Conservation (phyloP, 2,113 vertebrate genomes). For the Trochalopteron elliotii region DNA sequence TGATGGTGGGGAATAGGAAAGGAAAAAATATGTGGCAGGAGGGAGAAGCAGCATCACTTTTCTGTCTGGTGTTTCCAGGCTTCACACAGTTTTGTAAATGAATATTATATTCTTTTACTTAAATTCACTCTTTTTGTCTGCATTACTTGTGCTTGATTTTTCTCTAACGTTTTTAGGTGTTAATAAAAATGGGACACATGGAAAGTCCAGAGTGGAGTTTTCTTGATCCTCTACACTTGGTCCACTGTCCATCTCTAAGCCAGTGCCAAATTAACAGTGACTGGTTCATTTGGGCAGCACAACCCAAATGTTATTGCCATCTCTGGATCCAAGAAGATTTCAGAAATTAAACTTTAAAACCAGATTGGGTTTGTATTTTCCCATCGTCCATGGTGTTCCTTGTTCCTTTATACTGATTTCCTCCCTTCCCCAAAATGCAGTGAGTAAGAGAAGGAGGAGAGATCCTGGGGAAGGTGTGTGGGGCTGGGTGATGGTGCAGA, state of each 20-base stretch:
- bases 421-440: neutral
- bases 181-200: rapidly evolving
- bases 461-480: rapidly evolving
- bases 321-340: neutral
- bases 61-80: neutral
- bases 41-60: neutral
- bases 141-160: neutral
- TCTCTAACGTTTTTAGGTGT: neutral
- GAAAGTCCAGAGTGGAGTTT: neutral
- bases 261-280: neutral
- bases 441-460: neutral
- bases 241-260: neutral
- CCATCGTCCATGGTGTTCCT: rapidly evolving
- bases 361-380: neutral
- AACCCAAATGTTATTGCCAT: rapidly evolving
- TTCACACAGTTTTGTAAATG: neutral
- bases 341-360: neutral
- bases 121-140: neutral
- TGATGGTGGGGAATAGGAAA: neutral
- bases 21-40: neutral
- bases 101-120: neutral
- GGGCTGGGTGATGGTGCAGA: neutral
- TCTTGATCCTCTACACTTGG: neutral
- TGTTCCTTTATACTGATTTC: neutral
- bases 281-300: neutral